phyloP scores from a whole-genome alignment of 2,797 vertebrate genomes.

The Gambusia yucatana region DNA sequence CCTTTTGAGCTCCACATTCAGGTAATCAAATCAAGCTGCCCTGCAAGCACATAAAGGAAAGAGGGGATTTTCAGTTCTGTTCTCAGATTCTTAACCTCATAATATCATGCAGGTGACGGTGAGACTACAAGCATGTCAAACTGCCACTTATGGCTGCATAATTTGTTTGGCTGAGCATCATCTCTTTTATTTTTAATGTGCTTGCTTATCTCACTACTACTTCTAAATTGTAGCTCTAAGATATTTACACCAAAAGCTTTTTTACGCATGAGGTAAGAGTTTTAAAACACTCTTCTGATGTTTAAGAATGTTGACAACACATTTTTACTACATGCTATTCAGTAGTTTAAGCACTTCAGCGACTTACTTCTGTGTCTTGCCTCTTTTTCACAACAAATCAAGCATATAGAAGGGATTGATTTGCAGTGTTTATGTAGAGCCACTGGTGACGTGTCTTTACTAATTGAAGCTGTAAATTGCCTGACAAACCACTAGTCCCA shows the following conservation, averaged over 20 bases:
- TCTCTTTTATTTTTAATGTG: conserved; percentile 1
- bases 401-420: conserved; percentile 13
- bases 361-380: background rate
- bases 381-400: conserved; percentile 30
- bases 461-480: conserved; percentile 42
- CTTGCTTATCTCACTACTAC: background rate
- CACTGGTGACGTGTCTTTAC: conserved; percentile 35
- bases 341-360: background rate
- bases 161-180: conserved; percentile 5
- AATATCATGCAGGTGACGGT: conserved; percentile 16
- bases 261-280: background rate
- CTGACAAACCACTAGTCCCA: conserved; percentile 33
- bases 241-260: background rate
- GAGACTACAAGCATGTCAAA: background rate
- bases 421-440: conserved; percentile 33
- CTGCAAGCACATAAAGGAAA: conserved; percentile 14
- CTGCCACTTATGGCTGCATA: background rate
- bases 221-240: background rate
- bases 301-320: background rate
- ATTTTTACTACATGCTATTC: conserved; percentile 23
- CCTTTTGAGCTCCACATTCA: conserved; percentile 38
- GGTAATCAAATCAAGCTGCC: conserved; percentile 51
- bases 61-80: conserved; percentile 36
- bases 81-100: conserved; percentile 21
- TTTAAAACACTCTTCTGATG: conserved; percentile 5